Percentiles rank a stretch among this genome's conserved stretches.
These are phyloP conservation scores for Myotis yumanensis DNA, from an alignment of 2,113 vertebrate genomes.

Conservation along the genomic window DNA sequence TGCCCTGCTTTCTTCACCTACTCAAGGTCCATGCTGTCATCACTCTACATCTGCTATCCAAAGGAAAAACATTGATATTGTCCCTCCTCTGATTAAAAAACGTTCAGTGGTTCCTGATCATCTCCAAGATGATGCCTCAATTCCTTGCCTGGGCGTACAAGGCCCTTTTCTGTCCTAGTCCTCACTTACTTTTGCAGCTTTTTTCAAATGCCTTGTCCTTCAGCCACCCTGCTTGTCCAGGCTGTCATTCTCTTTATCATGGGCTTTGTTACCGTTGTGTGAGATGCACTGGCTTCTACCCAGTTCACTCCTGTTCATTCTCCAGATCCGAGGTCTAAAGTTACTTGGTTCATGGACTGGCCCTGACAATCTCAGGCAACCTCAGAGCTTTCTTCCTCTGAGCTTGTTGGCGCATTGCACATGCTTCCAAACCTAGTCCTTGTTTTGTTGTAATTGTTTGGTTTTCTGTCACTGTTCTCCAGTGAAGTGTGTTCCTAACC, in stretches of 20 bases:
- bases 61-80: conserved; percentile 4
- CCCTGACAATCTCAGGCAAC: background rate
- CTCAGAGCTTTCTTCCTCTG: background rate
- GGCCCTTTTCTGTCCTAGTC: background rate
- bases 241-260: background rate
- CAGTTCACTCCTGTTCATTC: background rate
- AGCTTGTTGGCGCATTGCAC: background rate
- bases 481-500: conserved; percentile 43
- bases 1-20: background rate
- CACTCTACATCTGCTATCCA: background rate
- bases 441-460: conserved; percentile 51
- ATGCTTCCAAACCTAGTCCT: background rate
- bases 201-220: background rate
- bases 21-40: background rate
- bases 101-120: background rate
- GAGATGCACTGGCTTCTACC: background rate
- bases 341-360: background rate
- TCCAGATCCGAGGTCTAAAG: background rate
- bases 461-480: conserved; percentile 43
- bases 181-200: background rate
- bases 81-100: background rate
- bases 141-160: background rate
- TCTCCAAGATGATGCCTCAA: background rate
- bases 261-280: background rate
- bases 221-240: background rate